Evolutionary conservation across 2,113 vertebrate genomes (phyloP).

Genomic region (Thymallus thymallus): DNA sequence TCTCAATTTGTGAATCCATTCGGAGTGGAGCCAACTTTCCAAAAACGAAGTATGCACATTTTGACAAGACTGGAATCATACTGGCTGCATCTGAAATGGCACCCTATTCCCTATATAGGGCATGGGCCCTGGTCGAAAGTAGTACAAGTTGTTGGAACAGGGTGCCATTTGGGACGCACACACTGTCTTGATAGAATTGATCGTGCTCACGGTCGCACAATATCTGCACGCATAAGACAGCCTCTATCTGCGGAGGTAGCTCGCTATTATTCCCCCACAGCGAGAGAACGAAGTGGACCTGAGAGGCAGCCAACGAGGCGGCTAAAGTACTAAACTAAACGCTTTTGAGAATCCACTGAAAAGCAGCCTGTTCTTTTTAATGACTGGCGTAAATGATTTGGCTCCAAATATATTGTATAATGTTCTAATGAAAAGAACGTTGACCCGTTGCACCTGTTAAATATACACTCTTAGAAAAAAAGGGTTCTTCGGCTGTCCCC

Average conservation of each 20-base stretch:
- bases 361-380: conserved; percentile 7
- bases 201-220: not conserved
- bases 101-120: too few relatives aligned
- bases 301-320: not conserved
- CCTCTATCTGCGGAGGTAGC: not conserved
- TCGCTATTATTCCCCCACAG: conserved; percentile 4
- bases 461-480: too few relatives aligned
- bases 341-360: conserved; percentile 30
- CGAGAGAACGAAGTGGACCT: conserved; percentile 25
- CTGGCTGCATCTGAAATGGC: not conserved
- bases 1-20: too few relatives aligned
- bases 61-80: not conserved
- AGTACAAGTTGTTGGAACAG: too few relatives aligned
- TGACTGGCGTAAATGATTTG: not conserved
- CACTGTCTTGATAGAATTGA: not conserved
- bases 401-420: conserved; percentile 1
- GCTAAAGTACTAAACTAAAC: conserved; percentile 22
- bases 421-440: conserved; percentile 17
- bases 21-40: too few relatives aligned
- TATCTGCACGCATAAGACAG: not conserved
- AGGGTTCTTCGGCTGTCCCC: too few relatives aligned
- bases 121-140: too few relatives aligned
- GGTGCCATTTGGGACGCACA: too few relatives aligned
- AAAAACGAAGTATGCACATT: not conserved
- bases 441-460: conserved; percentile 24